These are phyloP conservation scores for Eilema depressum DNA, from an alignment of 2,888 invertebrate genomes.

Conservation along the genomic window DNA sequence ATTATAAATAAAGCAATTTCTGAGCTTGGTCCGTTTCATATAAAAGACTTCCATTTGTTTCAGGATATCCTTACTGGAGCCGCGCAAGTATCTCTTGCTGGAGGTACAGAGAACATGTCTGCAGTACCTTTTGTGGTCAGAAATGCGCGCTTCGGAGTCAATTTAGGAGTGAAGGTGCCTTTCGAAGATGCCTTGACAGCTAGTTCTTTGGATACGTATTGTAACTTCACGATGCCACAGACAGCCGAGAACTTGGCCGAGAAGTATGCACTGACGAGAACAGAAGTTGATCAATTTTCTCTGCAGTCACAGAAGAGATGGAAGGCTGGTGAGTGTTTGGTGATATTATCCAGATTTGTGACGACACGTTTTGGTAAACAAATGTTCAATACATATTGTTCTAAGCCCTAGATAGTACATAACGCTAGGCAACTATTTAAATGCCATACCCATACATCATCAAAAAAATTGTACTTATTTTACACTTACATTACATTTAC, in stretches of 20 bases:
- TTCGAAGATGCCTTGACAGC: constrained; percentile 92
- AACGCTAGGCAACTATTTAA: no score
- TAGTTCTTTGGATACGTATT: constrained; percentile 94
- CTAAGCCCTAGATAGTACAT: neutral
- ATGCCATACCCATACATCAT: no score
- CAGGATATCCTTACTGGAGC: constrained; percentile 95
- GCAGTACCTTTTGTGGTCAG: constrained; percentile 94
- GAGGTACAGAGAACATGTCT: constrained; percentile 98
- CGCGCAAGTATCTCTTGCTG: constrained; percentile 94
- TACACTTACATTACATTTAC: no score
- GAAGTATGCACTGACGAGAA: constrained; percentile 91
- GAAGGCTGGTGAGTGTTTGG: constrained; percentile 89
- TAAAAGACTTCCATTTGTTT: constrained; percentile 15
- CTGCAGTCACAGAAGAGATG: constrained; percentile 94
- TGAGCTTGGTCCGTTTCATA: neutral
- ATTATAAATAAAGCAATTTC: no score
- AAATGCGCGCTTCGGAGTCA: constrained; percentile 94
- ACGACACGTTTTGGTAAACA: no score
- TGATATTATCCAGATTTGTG: neutral
- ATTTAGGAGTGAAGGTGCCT: constrained; percentile 91
- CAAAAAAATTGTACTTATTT: no score
- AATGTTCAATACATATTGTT: neutral
- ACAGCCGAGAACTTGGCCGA: constrained; percentile 97
- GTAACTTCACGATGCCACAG: constrained; percentile 97
- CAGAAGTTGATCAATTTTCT: constrained; percentile 95